Percentiles rank a stretch among this genome's conserved stretches.
These are phyloP conservation scores for Tinamus guttatus DNA, from an alignment of 2,113 vertebrate genomes.

Conservation along the genomic window DNA sequence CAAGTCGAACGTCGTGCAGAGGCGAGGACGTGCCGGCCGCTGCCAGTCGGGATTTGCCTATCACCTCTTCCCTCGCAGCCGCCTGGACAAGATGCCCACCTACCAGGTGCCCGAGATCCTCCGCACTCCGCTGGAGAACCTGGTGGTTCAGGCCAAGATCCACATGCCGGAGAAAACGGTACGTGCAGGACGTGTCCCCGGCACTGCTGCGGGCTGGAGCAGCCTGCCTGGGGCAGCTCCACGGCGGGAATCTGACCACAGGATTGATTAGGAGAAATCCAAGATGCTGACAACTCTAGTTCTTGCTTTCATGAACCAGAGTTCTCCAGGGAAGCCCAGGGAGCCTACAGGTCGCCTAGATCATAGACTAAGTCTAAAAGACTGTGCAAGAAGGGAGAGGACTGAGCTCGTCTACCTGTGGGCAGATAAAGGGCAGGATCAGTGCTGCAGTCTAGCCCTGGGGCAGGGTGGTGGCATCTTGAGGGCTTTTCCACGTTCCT, in stretches of 20 bases:
- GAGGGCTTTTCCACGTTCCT: background rate
- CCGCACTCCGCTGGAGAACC: constrained; percentile 93
- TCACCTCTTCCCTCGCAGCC: constrained; percentile 89
- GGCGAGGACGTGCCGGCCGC: constrained; percentile 91
- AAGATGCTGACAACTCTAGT: accelerated
- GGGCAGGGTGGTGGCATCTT: background rate
- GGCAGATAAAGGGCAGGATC: background rate
- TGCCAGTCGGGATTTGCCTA: constrained; percentile 95
- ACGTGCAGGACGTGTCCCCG: accelerated
- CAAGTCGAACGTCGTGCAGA: constrained; percentile 91
- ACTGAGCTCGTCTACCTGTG: background rate
- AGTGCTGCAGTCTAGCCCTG: background rate
- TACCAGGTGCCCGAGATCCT: constrained; percentile 95
- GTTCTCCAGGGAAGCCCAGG: background rate
- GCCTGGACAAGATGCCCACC: constrained; percentile 86
- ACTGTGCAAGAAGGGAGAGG: background rate
- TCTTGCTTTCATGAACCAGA: accelerated
- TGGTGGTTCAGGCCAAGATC: constrained; percentile 95
- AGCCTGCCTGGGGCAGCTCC: background rate
- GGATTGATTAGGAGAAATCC: accelerated
- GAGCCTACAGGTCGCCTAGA: accelerated
- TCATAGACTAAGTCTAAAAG: background rate
- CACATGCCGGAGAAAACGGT: constrained; percentile 93
- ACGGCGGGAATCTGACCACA: accelerated
- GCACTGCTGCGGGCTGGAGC: accelerated